A percentile compares a stretch with the other conserved stretches of the same genome.
Evolutionary conservation across 2,113 vertebrate species (phyloP).

Genomic region (Pollimyrus isidori): DNA sequence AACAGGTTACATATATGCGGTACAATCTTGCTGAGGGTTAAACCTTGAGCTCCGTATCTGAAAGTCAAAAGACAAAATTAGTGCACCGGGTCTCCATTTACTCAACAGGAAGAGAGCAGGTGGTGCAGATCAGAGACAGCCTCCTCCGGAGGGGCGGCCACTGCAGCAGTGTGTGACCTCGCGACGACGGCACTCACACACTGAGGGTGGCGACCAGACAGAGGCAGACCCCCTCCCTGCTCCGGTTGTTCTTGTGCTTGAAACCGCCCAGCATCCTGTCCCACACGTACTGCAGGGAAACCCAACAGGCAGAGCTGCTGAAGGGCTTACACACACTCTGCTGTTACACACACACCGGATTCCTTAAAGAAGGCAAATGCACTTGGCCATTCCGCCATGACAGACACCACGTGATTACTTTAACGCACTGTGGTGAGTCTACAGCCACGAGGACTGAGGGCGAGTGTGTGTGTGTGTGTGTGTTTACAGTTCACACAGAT

Average conservation of each 20-base stretch:
- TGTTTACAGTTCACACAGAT: neutral
- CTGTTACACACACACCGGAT: neutral
- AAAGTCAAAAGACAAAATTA: constrained; percentile 32
- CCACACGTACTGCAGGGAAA: constrained; percentile 78
- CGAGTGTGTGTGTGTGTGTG: no score
- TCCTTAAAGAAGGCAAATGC: neutral
- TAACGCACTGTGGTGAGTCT: neutral
- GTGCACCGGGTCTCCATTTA: neutral
- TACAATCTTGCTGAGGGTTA: constrained; percentile 97
- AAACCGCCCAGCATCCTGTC: constrained; percentile 94
- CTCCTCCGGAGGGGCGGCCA: neutral
- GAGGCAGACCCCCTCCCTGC: constrained; percentile 93
- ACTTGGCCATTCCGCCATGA: neutral
- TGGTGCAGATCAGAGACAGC: neutral
- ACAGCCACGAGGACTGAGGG: neutral
- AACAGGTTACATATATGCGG: constrained; percentile 97
- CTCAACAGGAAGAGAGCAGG: neutral
- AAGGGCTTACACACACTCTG: neutral
- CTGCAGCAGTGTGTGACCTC: neutral
- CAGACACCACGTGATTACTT: neutral
- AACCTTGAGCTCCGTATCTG: constrained; percentile 91
- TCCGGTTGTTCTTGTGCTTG: constrained; percentile 98
- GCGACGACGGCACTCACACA: constrained; percentile 62
- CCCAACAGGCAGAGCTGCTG: neutral
- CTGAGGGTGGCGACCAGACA: constrained; percentile 91